Evolutionary conservation across 2,113 vertebrate genomes (phyloP).

Genomic region (Riparia riparia): DNA sequence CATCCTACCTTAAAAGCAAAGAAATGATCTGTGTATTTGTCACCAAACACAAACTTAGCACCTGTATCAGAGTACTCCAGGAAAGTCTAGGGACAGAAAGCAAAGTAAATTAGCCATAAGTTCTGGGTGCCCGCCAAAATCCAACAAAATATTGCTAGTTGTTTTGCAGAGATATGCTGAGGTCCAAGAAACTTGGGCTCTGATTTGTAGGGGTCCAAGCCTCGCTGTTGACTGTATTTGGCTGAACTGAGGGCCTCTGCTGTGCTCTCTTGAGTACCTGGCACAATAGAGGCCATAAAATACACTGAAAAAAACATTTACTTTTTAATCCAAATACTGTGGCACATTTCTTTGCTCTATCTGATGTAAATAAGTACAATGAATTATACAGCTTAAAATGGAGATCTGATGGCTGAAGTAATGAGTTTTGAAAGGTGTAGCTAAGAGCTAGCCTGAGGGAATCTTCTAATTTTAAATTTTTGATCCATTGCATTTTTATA

Average conservation of each 20-base stretch:
- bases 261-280: not conserved
- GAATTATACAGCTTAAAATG: not conserved
- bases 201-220: not conserved
- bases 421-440: not conserved
- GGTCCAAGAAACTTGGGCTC: not conserved
- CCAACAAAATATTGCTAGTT: not conserved
- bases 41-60: slow-evolving; percentile 85
- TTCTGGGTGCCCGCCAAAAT: not conserved
- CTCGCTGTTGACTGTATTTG: not conserved
- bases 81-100: slow-evolving; percentile 76
- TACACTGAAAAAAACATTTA: not conserved
- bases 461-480: not conserved
- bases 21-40: slow-evolving; percentile 82
- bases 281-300: not conserved
- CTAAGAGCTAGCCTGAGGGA: not conserved
- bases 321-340: not conserved
- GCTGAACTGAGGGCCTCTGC: not conserved
- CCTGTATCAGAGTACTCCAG: slow-evolving; percentile 81
- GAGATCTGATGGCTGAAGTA: not conserved
- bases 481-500: not conserved
- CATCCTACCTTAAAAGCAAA: slow-evolving; percentile 87
- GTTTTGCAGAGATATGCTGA: not conserved
- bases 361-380: not conserved
- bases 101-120: not conserved
- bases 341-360: not conserved